Conservation (phyloP, 2,888 invertebrate species). For the Therioaphis trifolii region DNA sequence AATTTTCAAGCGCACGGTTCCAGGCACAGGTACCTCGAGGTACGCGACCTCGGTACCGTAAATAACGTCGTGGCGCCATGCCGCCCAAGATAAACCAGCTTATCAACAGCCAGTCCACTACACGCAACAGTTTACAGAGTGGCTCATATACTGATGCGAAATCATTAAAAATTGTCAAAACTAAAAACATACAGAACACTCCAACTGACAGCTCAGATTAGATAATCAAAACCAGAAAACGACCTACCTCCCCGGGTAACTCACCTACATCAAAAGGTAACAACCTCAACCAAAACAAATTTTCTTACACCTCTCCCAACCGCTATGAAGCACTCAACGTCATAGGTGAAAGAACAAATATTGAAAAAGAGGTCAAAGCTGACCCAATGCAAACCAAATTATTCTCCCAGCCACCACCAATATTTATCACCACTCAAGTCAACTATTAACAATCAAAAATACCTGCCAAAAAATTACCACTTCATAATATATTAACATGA, state of each 20-base stretch:
- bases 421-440: constrained; percentile 21
- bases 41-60: not conserved
- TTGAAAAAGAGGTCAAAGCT: not conserved
- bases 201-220: not conserved
- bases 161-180: not conserved
- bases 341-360: not conserved
- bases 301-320: constrained; percentile 10
- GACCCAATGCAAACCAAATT: constrained; percentile 17
- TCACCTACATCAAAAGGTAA: constrained; percentile 20
- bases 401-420: constrained; percentile 12
- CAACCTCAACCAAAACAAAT: not conserved
- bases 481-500: too few species aligned
- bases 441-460: too few species aligned
- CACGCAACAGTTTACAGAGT: not conserved
- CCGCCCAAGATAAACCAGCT: not conserved
- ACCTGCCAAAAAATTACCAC: too few species aligned
- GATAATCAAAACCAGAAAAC: constrained; percentile 36
- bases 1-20: not conserved
- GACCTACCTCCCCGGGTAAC: not conserved
- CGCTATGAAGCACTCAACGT: not conserved
- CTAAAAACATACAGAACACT: constrained; percentile 4
- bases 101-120: not conserved
- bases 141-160: not conserved
- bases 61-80: not conserved
- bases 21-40: not conserved